Percentiles rank a stretch among this genome's conserved stretches.
Evolutionary conservation across 2,888 invertebrate genomes (phyloP).

Genomic region (Sicus ferrugineus): DNA sequence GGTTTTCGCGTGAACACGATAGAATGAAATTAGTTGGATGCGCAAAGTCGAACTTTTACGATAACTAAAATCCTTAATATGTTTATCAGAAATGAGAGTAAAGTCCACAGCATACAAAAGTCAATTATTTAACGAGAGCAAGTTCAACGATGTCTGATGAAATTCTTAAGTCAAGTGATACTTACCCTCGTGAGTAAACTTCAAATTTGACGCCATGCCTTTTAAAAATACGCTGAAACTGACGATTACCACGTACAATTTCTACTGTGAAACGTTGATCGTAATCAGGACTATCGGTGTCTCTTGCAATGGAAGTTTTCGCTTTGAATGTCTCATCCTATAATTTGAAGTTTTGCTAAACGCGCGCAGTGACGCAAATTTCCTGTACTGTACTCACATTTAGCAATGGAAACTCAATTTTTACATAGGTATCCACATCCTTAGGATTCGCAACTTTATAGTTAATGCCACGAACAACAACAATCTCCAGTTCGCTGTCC

Average conservation of each 20-base stretch:
- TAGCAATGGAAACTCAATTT: conserved; percentile 82
- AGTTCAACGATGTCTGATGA: no score
- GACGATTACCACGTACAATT: conserved; percentile 80
- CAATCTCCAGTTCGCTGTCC: conserved; percentile 89
- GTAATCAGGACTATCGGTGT: conserved; percentile 90
- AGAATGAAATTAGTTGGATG: no score
- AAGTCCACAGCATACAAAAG: no score
- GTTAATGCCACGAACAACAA: no score
- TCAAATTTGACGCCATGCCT: conserved; percentile 90
- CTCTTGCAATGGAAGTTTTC: conserved; percentile 79
- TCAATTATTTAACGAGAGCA: no score
- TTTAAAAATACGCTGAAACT: conserved; percentile 87
- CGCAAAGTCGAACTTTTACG: no score
- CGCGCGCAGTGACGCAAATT: conserved; percentile 5
- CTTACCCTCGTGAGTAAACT: conserved; percentile 91
- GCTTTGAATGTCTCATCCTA: conserved; percentile 79
- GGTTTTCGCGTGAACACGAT: no score
- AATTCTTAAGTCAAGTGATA: no score
- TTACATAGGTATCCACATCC: conserved; percentile 91
- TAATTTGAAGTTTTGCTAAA: conserved; percentile 40
- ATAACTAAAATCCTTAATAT: no score
- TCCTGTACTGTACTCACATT: conserved; percentile 60
- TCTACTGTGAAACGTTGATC: conserved; percentile 80
- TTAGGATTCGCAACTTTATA: no score
- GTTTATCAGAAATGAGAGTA: no score